Evolutionary conservation across 2,888 invertebrate genomes (phyloP).

Genomic region (Caenorhabditis macrosperma): DNA sequence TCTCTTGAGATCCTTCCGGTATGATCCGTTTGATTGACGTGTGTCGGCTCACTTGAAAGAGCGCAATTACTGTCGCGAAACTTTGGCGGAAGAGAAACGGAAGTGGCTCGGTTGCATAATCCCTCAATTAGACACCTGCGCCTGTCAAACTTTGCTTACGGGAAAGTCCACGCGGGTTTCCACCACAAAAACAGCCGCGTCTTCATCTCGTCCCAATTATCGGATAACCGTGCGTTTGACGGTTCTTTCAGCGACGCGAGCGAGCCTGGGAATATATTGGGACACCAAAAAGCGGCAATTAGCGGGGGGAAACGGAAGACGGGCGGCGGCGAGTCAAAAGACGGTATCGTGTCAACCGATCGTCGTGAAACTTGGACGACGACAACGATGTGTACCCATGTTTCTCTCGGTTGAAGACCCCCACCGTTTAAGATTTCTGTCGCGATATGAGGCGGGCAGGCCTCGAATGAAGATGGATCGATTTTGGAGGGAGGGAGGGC

Average conservation of each 20-base stretch:
- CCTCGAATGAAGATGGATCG: slow-evolving; percentile 61
- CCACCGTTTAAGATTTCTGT: slow-evolving; percentile 57
- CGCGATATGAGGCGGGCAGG: slow-evolving; percentile 40
- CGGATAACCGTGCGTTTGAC: slow-evolving; percentile 29
- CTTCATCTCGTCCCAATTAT: slow-evolving; percentile 28
- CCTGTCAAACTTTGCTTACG: slow-evolving; percentile 5
- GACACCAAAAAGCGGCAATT: slow-evolving; percentile 44
- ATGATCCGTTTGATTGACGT: slow-evolving; percentile 9
- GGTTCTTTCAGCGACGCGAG: neutral
- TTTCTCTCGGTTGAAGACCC: slow-evolving; percentile 51
- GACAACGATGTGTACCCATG: slow-evolving; percentile 37
- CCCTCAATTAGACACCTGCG: slow-evolving; percentile 19
- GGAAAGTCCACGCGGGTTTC: no score
- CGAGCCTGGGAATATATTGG: slow-evolving; percentile 33
- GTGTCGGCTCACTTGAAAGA: slow-evolving; percentile 19
- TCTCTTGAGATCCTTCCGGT: neutral
- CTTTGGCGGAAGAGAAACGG: slow-evolving; percentile 7
- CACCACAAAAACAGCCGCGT: no score
- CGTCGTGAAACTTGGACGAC: slow-evolving; percentile 52
- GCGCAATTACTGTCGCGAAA: slow-evolving; percentile 30
- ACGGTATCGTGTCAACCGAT: slow-evolving; percentile 56
- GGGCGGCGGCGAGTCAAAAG: slow-evolving; percentile 45
- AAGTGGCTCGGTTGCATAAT: slow-evolving; percentile 27
- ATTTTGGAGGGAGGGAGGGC: no score
- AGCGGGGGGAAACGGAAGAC: slow-evolving; percentile 36